phyloP scores from a whole-genome alignment of 2,113 vertebrate species.

The Meleagris gallopavo region DNA sequence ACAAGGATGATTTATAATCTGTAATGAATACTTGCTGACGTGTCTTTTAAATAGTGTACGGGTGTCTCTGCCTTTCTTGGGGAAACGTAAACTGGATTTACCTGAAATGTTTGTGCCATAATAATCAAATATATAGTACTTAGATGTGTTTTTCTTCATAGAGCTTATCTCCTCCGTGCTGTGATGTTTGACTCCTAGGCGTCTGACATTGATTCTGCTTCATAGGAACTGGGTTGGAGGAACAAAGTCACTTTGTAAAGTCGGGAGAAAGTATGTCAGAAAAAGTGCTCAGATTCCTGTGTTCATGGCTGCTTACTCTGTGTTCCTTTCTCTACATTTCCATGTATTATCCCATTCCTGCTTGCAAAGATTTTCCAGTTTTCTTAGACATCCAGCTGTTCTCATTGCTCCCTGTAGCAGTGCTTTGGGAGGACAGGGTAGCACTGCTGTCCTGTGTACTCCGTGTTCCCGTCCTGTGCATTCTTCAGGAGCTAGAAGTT shows the following conservation, averaged over 20 bases:
- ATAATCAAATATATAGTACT: conserved; percentile 19
- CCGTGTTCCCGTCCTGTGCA: accelerated
- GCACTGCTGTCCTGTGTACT: accelerated
- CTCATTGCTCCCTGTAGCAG: accelerated
- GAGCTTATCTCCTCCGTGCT: background rate
- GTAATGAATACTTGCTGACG: conserved; percentile 49
- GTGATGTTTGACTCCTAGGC: background rate
- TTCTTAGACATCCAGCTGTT: background rate
- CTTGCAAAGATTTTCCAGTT: background rate
- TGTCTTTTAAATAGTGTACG: background rate
- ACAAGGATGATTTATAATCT: conserved; percentile 33
- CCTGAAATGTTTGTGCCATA: conserved; percentile 19
- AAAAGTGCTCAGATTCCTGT: background rate
- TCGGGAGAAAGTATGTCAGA: background rate
- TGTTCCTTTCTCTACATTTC: background rate
- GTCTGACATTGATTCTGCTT: background rate
- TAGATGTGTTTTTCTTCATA: conserved; percentile 41
- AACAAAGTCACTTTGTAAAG: background rate
- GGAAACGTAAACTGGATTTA: conserved; percentile 45
- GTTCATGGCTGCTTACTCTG: background rate
- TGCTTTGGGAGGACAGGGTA: background rate
- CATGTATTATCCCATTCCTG: background rate
- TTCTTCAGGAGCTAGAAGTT: background rate
- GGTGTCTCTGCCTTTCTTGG: background rate
- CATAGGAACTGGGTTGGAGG: background rate